A percentile compares a stretch with the other conserved stretches of the same genome.
These are phyloP conservation scores for Alosa alosa DNA, from an alignment of 2,113 vertebrate genomes.

Conservation along the genomic window DNA sequence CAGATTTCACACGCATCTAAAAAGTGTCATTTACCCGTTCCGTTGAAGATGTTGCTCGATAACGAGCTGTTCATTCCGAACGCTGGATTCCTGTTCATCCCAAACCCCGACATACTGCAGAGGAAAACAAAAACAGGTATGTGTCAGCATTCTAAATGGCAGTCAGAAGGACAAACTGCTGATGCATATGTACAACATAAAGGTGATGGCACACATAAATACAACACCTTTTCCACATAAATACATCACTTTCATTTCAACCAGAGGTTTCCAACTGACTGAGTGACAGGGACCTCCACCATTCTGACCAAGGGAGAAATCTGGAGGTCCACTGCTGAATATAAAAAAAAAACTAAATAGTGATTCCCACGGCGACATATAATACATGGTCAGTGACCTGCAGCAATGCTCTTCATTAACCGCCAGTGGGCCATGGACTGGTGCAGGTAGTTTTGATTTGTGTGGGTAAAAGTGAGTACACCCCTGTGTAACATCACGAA, in stretches of 20 bases:
- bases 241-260: neutral
- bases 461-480: neutral
- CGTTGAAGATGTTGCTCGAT: constrained; percentile 99
- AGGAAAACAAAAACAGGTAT: neutral
- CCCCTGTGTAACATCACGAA: too few species aligned
- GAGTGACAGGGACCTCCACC: too few species aligned
- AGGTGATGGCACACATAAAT: neutral
- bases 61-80: constrained; percentile 95
- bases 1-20: neutral
- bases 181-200: neutral
- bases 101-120: constrained; percentile 98
- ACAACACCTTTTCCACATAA: neutral
- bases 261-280: neutral
- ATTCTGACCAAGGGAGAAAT: too few species aligned
- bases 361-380: too few species aligned
- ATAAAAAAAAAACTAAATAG: too few species aligned
- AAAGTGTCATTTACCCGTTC: constrained; percentile 82
- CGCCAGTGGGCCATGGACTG: too few species aligned
- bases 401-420: too few species aligned
- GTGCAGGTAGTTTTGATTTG: neutral
- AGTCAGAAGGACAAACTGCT: neutral
- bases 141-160: neutral
- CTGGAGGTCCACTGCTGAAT: too few species aligned
- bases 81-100: constrained; percentile 98
- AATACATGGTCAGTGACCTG: too few species aligned